Evolutionary conservation across 2,113 vertebrate species (phyloP), one percentile per base, ranked within the genome.

Genomic region (Dromiciops gliroides): DNA sequence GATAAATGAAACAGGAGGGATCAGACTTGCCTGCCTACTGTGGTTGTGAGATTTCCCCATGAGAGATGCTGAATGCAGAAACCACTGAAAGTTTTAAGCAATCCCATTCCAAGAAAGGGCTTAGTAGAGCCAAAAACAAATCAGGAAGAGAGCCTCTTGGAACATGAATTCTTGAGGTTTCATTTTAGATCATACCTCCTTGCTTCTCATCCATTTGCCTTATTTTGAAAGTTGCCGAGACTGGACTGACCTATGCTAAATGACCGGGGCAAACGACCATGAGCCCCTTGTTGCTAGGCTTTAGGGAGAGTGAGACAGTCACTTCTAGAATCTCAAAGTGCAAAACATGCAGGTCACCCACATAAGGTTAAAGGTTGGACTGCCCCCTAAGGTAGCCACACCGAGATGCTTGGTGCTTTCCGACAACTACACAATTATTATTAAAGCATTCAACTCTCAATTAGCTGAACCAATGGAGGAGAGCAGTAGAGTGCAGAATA

Each of bases 91-190:
- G 24, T 8, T 50, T 31, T 49, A 88, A 56, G 91, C 47, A 92
- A 75, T 89, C 28, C 26, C 37, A 47, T 50, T 51, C 60, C 83
- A 31, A 95, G 91, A 95, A 94, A 94, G 50, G 92, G 23, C 7
- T 37, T 10, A 44, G 48, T 24, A 93, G 88, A 16, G 24, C 93
- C 53, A 48, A 89, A 90, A 94, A 37, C 47, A 93, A 89, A 89
- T 28, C 89, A n/a, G 47, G 48, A 60, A 93, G 44, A 53, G 4
- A 19, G 28, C 51, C 23, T 56, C 52, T 94, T 37, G 48, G 50
- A 60, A 31, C 50, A 83, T 31, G 37, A 90, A 95, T 90, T 75
- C 93, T 89, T 97, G 94, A 95, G 95, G 95, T 95, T 97, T 94
- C 51, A 89, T 90, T 91, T 91, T 48, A 83, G 37, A 92, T 83